A percentile compares a stretch with the other conserved stretches of the same genome.
Conservation (phyloP, 1,140 invertebrate genomes). For the Homalodisca vitripennis region DNA sequence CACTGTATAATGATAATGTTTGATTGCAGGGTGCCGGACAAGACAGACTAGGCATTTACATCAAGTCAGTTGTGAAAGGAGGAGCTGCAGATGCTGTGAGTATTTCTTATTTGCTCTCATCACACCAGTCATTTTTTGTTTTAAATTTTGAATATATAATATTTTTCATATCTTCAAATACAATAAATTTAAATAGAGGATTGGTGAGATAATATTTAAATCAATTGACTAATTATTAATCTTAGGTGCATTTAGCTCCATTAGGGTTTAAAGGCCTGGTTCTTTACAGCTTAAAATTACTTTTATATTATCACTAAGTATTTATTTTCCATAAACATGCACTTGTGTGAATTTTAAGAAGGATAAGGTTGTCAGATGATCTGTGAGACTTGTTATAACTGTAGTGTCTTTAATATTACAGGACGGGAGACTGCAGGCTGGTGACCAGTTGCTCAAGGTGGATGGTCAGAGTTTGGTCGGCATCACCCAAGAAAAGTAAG, state of each 20-base stretch:
- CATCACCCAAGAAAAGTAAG: slow-evolving; percentile 91
- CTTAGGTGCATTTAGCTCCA: background rate
- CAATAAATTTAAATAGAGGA: too few relatives aligned
- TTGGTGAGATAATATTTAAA: background rate
- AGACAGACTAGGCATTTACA: slow-evolving; percentile 92
- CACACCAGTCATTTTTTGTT: background rate
- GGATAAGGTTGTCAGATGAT: too few relatives aligned
- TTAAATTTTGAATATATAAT: too few relatives aligned
- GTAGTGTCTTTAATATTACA: slow-evolving; percentile 44
- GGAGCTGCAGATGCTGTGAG: slow-evolving; percentile 90
- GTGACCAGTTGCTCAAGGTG: slow-evolving; percentile 96
- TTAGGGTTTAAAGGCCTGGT: background rate
- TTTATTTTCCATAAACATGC: too few relatives aligned
- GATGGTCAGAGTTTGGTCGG: slow-evolving; percentile 96
- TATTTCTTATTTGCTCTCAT: slow-evolving; percentile 36
- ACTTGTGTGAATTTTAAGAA: too few relatives aligned
- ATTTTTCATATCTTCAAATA: too few relatives aligned
- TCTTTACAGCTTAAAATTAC: too few relatives aligned
- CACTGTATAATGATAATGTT: too few relatives aligned
- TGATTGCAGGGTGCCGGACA: slow-evolving; percentile 79
- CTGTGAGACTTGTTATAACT: background rate
- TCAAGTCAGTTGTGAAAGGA: slow-evolving; percentile 95
- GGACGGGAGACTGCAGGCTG: slow-evolving; percentile 91
- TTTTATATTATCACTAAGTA: too few relatives aligned
- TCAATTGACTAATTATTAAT: too few relatives aligned